Evolutionary conservation across 2,888 invertebrate species (phyloP).

Genomic region (Drosophila leonis): DNA sequence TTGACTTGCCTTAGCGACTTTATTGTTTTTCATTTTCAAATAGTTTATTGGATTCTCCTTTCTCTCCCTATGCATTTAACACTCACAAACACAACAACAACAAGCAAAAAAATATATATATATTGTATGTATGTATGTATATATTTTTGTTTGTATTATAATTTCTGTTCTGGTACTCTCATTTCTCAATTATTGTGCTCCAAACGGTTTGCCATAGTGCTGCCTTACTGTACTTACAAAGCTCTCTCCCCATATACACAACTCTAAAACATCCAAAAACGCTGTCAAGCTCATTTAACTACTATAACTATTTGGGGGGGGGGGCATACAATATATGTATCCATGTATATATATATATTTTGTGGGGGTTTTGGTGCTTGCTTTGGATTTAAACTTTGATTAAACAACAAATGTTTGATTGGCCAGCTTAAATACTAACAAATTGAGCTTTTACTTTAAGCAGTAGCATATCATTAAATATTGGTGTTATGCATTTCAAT

Average conservation of each 20-base stretch:
- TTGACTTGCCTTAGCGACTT: conserved; percentile 55
- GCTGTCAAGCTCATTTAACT: conserved; percentile 54
- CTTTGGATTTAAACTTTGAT: conserved; percentile 27
- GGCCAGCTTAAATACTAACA: conserved; percentile 67
- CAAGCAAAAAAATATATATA: conserved; percentile 46
- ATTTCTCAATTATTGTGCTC: conserved; percentile 68
- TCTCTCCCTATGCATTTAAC: conserved; percentile 40
- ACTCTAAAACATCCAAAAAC: conserved; percentile 30
- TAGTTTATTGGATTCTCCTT: conserved; percentile 15
- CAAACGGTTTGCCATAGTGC: conserved; percentile 37
- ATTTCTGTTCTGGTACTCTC: conserved; percentile 51
- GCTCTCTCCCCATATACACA: conserved; percentile 59
- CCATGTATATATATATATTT: conserved; percentile 19
- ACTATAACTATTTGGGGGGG: conserved; percentile 38
- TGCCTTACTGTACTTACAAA: conserved; percentile 60
- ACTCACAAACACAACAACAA: conserved; percentile 56
- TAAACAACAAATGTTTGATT: conserved; percentile 33
- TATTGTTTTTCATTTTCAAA: conserved; percentile 51
- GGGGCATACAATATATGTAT: conserved; percentile 4
- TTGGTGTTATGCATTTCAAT: conserved; percentile 64
- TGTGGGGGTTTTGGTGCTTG: conserved; percentile 4
- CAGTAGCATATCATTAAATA: conserved; percentile 47
- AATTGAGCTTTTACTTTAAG: conserved; percentile 73
- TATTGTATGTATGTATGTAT: conserved; percentile 33
- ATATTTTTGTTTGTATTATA: conserved; percentile 12